Evolutionary conservation across 2,888 invertebrate species (phyloP).

Genomic region (Cephus sareptanus): DNA sequence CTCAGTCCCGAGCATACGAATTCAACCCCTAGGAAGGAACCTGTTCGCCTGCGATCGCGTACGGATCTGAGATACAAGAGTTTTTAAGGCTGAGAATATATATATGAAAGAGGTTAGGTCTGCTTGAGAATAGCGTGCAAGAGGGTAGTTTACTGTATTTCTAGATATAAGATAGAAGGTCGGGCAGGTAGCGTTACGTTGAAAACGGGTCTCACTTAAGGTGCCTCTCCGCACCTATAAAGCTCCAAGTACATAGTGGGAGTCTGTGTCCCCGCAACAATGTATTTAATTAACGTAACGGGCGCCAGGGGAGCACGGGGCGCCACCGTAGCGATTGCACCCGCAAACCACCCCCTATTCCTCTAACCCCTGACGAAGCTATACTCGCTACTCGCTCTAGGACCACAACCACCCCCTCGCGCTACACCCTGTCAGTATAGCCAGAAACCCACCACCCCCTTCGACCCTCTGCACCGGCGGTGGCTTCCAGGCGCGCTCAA

Average conservation of each 20-base stretch:
- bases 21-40: too few relatives aligned
- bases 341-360: slow-evolving; percentile 57
- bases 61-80: not conserved
- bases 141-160: not conserved
- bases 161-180: not conserved
- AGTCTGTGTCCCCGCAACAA: slow-evolving; percentile 65
- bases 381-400: slow-evolving; percentile 2
- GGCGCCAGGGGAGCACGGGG: slow-evolving; percentile 59
- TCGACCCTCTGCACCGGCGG: slow-evolving; percentile 17
- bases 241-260: slow-evolving; percentile 56
- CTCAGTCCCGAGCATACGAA: too few relatives aligned
- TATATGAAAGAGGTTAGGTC: not conserved
- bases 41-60: not conserved
- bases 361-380: slow-evolving; percentile 24
- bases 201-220: slow-evolving; percentile 39
- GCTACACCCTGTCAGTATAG: slow-evolving; percentile 10
- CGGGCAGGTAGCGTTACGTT: slow-evolving; percentile 8
- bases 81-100: not conserved
- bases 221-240: slow-evolving; percentile 61
- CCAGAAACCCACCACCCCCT: slow-evolving; percentile 1
- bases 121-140: not conserved
- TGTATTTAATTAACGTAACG: slow-evolving; percentile 67
- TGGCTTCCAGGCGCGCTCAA: slow-evolving; percentile 44
- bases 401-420: slow-evolving; percentile 13
- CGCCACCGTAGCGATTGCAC: slow-evolving; percentile 60